Evolutionary conservation across 2,797 vertebrate species (phyloP), one percentile per base, ranked within the genome.

Genomic region (Scleropages formosus): DNA sequence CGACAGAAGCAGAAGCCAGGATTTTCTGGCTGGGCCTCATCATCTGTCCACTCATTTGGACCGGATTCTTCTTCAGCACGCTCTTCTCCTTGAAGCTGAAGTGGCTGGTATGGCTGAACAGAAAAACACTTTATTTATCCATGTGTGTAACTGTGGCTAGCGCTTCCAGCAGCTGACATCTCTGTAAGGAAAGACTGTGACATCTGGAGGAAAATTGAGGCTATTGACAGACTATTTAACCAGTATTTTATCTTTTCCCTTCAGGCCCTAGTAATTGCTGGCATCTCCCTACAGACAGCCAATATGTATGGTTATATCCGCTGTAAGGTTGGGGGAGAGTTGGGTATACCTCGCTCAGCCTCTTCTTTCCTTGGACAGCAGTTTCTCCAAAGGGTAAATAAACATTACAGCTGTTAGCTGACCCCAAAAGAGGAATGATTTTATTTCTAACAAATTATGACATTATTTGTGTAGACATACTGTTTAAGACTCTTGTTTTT

Each of bases 21-120:
- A 94, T 96, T 81, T 95, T 96, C 78, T 96, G 94, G 94, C 86
- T 95, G 0, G 93, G 94, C 51, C 91, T 95, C 71, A 91, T 95
- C 61, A 84, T 95, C 81, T 95, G 94, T 76, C 95, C 94, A 0
- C 75, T 93, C 73, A 94, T 96, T 60, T 95, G 94, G 95, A 92
- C 86, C 0, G 80, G 93, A 26, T 95, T 96, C 86, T 92, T 96
- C 83, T 96, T 96, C 60, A 94, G 93, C 81, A 93, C 91, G 12
- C 87, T 95, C 60, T 95, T 96, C 78, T 93, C 93, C 70, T 69
- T 94, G 82, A 95, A 93, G 86, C 88, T 95, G 26, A 94, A 95
- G 79, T 95, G 94, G 94, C 90, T 96, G 91, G 93, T 95, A 87
- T 92, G 93, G 78, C 39, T 44, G 22, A 62, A 63, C 22, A 51